Conservation (phyloP, 2,113 vertebrate genomes). For the Leptocoma aspasia region DNA sequence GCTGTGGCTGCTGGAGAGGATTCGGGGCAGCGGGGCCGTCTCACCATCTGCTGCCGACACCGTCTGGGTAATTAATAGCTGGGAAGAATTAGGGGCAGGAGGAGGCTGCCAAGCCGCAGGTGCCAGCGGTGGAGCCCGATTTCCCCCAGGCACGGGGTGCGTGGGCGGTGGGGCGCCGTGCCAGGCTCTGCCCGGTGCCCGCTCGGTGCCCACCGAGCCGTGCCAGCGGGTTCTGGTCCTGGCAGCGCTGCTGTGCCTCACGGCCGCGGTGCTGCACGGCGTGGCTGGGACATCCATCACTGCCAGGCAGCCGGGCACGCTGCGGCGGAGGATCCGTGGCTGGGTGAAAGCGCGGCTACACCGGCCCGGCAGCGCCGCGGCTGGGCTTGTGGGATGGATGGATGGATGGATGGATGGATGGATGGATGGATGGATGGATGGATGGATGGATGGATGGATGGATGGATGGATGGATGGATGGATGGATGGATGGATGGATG, state of each 20-base stretch:
- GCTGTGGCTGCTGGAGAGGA: conserved; percentile 11
- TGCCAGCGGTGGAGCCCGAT: neutral
- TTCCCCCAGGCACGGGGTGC: neutral
- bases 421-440: neutral
- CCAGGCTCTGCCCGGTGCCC: neutral
- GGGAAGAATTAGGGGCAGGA: neutral
- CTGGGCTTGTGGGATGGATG: neutral
- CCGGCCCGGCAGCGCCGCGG: neutral
- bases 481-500: neutral
- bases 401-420: neutral
- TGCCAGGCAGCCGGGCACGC: neutral
- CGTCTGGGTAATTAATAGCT: conserved; percentile 58
- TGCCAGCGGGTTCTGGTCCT: neutral
- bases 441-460: neutral
- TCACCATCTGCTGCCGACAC: conserved; percentile 62
- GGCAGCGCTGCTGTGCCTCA: neutral
- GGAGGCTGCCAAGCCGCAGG: neutral
- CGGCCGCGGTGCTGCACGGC: rapidly evolving
- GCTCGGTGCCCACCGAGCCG: rapidly evolving
- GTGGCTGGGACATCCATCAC: neutral
- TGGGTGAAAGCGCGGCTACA: neutral
- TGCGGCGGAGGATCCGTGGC: neutral
- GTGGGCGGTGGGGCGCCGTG: rapidly evolving
- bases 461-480: neutral
- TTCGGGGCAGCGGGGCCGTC: neutral